phyloP scores from a whole-genome alignment of 35 echinoderm and acorn worm species.

The Apostichopus californicus region DNA sequence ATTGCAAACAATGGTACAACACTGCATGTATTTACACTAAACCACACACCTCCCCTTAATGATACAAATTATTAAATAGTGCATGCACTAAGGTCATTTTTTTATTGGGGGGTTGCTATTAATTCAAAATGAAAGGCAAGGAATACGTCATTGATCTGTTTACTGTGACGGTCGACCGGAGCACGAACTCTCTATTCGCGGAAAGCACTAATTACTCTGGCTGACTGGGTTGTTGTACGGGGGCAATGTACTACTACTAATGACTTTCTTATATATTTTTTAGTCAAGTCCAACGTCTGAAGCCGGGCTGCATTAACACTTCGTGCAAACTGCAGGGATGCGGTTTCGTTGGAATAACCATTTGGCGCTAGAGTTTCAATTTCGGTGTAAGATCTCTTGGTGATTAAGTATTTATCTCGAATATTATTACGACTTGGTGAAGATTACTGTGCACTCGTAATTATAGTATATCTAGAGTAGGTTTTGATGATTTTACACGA shows the following conservation, averaged over 20 bases:
- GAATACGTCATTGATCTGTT: neutral
- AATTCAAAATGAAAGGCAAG: neutral
- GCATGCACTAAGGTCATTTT: neutral
- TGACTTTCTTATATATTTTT: no score
- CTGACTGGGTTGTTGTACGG: neutral
- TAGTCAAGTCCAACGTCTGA: no score
- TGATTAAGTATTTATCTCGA: no score
- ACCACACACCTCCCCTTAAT: neutral
- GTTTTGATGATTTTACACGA: no score
- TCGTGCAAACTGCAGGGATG: neutral
- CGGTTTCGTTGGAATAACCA: neutral
- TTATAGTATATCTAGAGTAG: no score
- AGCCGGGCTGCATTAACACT: neutral
- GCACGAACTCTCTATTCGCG: conserved; percentile 2
- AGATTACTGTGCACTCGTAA: no score
- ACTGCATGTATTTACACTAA: no score
- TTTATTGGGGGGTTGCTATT: neutral
- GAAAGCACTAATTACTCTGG: conserved; percentile 3
- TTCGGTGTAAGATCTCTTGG: no score
- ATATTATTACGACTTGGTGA: no score
- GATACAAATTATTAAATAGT: neutral
- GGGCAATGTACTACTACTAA: neutral
- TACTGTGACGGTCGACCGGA: neutral
- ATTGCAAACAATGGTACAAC: no score
- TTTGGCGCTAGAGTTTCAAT: neutral